A percentile compares a stretch with the other conserved stretches of the same genome.
phyloP scores from a whole-genome alignment of 2,888 invertebrate genomes.

The Neria commutata region DNA sequence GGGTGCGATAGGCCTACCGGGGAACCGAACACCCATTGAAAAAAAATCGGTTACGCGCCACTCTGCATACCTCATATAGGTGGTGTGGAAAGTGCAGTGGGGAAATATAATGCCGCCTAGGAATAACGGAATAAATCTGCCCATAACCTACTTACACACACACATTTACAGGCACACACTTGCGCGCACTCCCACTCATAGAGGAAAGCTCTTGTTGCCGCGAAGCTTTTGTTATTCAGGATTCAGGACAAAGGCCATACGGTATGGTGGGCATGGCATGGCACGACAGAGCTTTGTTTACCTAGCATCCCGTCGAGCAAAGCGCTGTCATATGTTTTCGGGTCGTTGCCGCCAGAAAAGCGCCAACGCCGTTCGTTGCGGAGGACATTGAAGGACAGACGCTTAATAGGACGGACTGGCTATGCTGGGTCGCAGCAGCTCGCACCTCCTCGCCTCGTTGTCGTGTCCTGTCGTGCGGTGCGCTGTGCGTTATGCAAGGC shows the following conservation, averaged over 20 bases:
- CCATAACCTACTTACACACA: slow-evolving; percentile 29
- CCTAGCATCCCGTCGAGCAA: too few species aligned
- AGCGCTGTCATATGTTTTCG: slow-evolving; percentile 50
- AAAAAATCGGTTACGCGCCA: too few species aligned
- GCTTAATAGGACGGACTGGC: slow-evolving; percentile 6
- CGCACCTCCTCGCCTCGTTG: too few species aligned
- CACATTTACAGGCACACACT: background rate
- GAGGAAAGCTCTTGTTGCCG: background rate
- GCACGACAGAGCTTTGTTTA: background rate
- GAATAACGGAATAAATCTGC: slow-evolving; percentile 25
- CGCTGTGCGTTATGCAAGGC: slow-evolving; percentile 31
- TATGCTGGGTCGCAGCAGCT: too few species aligned
- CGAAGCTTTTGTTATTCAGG: slow-evolving; percentile 15
- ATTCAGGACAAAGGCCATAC: slow-evolving; percentile 17
- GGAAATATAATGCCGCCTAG: too few species aligned
- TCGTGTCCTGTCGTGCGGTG: too few species aligned
- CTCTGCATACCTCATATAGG: too few species aligned
- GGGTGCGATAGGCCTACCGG: too few species aligned
- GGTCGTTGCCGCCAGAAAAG: slow-evolving; percentile 49
- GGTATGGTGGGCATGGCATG: too few species aligned
- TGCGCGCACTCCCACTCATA: background rate
- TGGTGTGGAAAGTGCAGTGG: too few species aligned
- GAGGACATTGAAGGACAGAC: slow-evolving; percentile 49
- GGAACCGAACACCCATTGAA: too few species aligned
- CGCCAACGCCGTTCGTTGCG: slow-evolving; percentile 34